phyloP scores from a whole-genome alignment of 2,113 vertebrate genomes.

The Triplophysa dalaica region DNA sequence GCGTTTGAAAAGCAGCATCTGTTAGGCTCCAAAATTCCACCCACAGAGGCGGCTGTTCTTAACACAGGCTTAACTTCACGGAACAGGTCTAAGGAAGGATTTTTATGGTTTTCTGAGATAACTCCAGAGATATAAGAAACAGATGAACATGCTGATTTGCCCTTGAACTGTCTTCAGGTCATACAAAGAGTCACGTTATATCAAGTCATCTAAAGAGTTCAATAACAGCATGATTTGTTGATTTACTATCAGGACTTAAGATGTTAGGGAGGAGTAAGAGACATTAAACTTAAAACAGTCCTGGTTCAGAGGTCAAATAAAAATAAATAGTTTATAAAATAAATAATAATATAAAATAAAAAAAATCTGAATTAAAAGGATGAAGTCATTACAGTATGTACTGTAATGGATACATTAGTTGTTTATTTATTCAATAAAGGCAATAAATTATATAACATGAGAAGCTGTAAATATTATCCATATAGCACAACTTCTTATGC shows the following conservation, averaged over 20 bases:
- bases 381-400: too few species aligned
- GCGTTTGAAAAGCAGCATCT: conserved; percentile 50
- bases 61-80: conserved; percentile 34
- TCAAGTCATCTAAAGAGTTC: conserved; percentile 6
- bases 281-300: background rate
- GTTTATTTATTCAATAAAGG: background rate
- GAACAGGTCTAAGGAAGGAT: conserved; percentile 24
- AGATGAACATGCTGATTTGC: conserved; percentile 6
- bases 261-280: conserved; percentile 3
- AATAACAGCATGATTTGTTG: conserved; percentile 20
- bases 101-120: conserved; percentile 36
- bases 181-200: conserved; percentile 14
- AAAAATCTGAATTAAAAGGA: background rate
- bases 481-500: too few species aligned
- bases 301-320: too few species aligned
- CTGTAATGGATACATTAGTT: background rate
- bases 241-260: background rate
- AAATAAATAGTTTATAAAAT: too few species aligned
- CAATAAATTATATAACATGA: too few species aligned
- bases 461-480: too few species aligned
- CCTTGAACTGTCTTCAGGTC: background rate
- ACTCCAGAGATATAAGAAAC: conserved; percentile 20
- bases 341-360: too few species aligned
- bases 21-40: background rate
- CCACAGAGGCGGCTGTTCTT: conserved; percentile 19